Percentiles rank a stretch among this genome's conserved stretches.
These are phyloP conservation scores for Lepilemur ruficaudatus DNA, from an alignment of 2,797 vertebrate species.

Conservation along the genomic window DNA sequence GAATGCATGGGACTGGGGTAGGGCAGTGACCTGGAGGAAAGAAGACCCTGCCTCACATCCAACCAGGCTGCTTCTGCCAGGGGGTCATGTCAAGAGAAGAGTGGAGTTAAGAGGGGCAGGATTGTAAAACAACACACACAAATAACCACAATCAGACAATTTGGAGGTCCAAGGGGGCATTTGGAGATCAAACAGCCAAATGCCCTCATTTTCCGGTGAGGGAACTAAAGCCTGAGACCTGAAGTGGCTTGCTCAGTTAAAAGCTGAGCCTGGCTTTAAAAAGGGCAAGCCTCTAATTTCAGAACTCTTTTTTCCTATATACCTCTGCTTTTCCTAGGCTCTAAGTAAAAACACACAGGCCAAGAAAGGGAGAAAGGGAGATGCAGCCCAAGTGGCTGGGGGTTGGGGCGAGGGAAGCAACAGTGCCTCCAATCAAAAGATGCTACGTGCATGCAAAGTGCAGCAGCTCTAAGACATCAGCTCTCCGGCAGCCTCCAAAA, in stretches of 20 bases:
- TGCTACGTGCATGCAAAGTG: background rate
- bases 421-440: background rate
- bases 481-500: background rate
- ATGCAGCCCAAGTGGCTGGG: background rate
- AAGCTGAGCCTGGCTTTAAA: background rate
- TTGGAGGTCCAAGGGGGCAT: background rate
- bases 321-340: background rate
- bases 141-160: background rate
- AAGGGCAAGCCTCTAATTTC: background rate
- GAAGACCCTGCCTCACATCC: too few relatives aligned
- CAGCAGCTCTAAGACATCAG: background rate
- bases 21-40: too few relatives aligned
- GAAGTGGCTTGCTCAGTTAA: background rate
- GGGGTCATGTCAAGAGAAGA: background rate
- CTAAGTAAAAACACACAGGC: background rate
- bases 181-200: background rate
- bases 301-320: background rate
- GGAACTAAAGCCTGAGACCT: background rate
- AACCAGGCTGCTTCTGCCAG: too few relatives aligned
- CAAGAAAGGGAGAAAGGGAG: background rate
- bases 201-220: background rate
- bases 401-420: background rate
- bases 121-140: rapidly evolving
- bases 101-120: background rate
- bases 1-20: background rate